Conservation (phyloP, 2,113 vertebrate species). For the Bubalus kerabau region DNA sequence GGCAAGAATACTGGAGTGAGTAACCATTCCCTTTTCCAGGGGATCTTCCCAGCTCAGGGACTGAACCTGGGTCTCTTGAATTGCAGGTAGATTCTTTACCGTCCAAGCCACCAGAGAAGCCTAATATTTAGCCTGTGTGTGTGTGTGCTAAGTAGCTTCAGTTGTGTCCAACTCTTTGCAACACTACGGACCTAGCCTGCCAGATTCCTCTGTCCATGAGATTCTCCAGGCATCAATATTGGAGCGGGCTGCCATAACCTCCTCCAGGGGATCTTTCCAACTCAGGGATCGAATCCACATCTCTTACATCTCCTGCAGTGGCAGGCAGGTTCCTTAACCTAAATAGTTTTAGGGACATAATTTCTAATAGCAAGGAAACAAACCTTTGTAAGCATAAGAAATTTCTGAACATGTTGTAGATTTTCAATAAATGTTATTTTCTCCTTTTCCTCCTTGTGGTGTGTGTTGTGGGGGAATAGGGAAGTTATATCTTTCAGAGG, state of each 20-base stretch:
- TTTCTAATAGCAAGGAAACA: background rate
- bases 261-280: background rate
- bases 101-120: fast-evolving
- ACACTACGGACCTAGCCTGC: background rate
- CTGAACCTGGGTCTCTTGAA: background rate
- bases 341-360: background rate
- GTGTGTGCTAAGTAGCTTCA: background rate
- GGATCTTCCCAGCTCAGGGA: background rate
- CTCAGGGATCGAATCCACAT: background rate
- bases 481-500: background rate
- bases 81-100: background rate
- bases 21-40: background rate
- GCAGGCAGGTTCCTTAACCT: background rate
- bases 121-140: background rate
- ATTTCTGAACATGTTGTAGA: background rate
- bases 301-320: background rate
- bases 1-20: background rate
- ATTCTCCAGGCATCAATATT: background rate
- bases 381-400: background rate
- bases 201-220: background rate
- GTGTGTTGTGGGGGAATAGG: no score
- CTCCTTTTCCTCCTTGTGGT: background rate
- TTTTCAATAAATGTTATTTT: background rate
- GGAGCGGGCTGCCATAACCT: background rate
- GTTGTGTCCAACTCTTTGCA: background rate